phyloP scores from a whole-genome alignment of 30 jellyfish, hydroid and myxozoan genomes.

The Hydra vulgaris region DNA sequence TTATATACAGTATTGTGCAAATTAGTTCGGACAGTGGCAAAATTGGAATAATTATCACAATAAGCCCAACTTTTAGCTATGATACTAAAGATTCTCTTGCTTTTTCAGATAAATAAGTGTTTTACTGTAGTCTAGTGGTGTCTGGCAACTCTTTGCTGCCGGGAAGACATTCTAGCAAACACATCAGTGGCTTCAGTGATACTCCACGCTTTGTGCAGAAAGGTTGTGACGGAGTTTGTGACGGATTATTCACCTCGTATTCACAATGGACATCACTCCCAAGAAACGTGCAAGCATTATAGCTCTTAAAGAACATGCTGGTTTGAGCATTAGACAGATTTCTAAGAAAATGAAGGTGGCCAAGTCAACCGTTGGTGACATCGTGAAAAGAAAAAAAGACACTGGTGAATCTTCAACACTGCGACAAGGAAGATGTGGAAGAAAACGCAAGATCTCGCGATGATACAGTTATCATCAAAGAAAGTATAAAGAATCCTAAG shows the following conservation, averaged over 20 bases:
- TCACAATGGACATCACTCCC: neutral
- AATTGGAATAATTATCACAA: neutral
- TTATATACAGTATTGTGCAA: neutral
- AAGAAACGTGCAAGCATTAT: neutral
- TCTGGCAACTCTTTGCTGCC: neutral
- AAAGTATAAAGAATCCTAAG: neutral
- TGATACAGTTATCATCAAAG: neutral
- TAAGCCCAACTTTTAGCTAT: neutral
- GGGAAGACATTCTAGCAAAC: neutral
- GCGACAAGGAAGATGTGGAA: neutral
- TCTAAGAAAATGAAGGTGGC: neutral
- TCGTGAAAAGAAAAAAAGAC: neutral
- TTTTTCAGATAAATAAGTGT: neutral
- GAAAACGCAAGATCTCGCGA: neutral
- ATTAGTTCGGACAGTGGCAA: neutral
- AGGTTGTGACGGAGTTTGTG: neutral
- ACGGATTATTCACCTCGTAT: neutral
- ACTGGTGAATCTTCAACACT: neutral
- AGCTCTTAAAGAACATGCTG: neutral
- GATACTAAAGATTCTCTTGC: neutral
- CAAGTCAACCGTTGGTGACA: neutral
- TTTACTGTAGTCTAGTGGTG: neutral
- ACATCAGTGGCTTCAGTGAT: neutral
- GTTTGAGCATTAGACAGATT: neutral
- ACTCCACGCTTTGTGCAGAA: neutral